Evolutionary conservation across 2,888 invertebrate genomes (phyloP), one percentile per base, ranked within the genome.

Genomic region (Stictocephala bisonia): DNA sequence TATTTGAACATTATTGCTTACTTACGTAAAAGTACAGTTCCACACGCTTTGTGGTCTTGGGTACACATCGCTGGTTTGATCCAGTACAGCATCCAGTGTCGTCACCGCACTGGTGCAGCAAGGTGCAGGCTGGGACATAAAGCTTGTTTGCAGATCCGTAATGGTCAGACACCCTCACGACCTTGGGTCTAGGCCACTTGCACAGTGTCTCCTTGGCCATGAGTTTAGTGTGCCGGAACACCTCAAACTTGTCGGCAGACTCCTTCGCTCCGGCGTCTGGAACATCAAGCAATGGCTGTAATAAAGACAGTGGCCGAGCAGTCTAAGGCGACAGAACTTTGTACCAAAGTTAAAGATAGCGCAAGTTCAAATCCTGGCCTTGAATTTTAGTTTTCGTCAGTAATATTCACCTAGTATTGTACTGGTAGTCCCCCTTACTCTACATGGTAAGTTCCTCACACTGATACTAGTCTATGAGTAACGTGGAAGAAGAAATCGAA

Each of bases 1-100:
- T n/a, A n/a, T n/a, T n/a, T n/a, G n/a, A n/a, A n/a, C n/a, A 53
- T 20, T 20, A 20, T 4, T 53, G 60, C 71, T 41, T 81, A 91
- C 94, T 93, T 84, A 96, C 96, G 83, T 91, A 91, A 84, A 96
- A 94, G 73, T 91, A 90, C 64, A 93, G 86, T 48, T 91, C 89
- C 73, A 96, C 90, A 78, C 88, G 86, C 79, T 89, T 88, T 35
- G 90, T 90, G 11, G 87, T 88, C 81, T 93, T 91, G 0, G 95
- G 92, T 13, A 91, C 92, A 84, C 96, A 96, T 50, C 91, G 90
- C 75, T 90, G 88, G 0, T 87, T 85, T 75, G 91, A 90, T 75
- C 88, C 88, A 77, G 86, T 86, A 83, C 97, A 97, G 85, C 96
- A 97, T 69, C 96, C 96, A 20, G 93, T 90, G 84, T 94, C 94